A percentile compares a stretch with the other conserved stretches of the same genome.
Conservation (phyloP, 2,797 vertebrate genomes). For the Lepidocolaptes lacrymiger region DNA sequence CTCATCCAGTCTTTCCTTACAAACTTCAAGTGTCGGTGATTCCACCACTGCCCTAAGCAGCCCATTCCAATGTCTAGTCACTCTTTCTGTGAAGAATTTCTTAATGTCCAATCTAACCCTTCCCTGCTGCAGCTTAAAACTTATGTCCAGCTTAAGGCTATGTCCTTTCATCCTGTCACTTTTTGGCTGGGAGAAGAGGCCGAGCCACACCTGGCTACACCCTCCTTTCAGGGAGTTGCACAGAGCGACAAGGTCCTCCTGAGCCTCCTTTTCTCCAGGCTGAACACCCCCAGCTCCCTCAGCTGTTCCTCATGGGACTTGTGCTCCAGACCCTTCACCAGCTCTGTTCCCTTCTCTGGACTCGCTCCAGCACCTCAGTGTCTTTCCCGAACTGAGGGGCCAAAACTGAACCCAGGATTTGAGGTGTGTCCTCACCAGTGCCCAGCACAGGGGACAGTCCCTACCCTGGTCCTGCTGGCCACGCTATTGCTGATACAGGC, state of each 20-base stretch:
- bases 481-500: background rate
- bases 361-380: background rate
- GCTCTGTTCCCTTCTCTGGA: background rate
- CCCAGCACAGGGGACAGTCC: background rate
- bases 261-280: background rate
- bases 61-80: background rate
- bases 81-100: background rate
- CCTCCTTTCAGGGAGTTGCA: background rate
- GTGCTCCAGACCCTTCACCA: background rate
- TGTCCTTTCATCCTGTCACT: background rate
- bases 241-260: rapidly evolving
- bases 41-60: background rate
- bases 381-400: no score
- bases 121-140: rapidly evolving
- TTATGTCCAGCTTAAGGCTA: background rate
- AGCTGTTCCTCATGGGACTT: background rate
- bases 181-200: background rate
- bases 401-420: background rate
- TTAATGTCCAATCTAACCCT: background rate
- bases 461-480: background rate
- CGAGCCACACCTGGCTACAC: background rate
- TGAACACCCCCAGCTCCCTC: background rate
- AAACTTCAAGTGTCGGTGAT: background rate
- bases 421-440: background rate
- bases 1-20: background rate